Conservation (phyloP, 2,888 invertebrate species). For the Lycocerus yunnanus region DNA sequence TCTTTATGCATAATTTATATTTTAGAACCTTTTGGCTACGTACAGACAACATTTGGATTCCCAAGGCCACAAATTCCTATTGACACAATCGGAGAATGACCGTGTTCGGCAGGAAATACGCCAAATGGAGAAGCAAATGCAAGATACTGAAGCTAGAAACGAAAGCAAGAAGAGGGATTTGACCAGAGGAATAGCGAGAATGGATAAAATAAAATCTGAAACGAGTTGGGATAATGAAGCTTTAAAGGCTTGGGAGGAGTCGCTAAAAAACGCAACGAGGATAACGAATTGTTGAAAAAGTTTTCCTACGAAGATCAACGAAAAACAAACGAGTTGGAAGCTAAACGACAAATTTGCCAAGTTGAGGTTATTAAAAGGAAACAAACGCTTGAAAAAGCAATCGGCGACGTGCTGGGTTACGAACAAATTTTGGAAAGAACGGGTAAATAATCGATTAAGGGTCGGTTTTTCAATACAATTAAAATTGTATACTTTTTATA, state of each 20-base stretch:
- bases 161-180: slow-evolving; percentile 59
- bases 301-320: slow-evolving; percentile 74
- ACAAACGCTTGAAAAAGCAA: slow-evolving; percentile 54
- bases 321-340: slow-evolving; percentile 66
- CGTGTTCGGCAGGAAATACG: slow-evolving; percentile 56
- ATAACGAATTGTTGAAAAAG: slow-evolving; percentile 71
- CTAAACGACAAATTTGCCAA: slow-evolving; percentile 59
- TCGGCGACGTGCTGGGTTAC: slow-evolving; percentile 60
- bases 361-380: slow-evolving; percentile 57
- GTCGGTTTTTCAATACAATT: background rate
- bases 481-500: slow-evolving; percentile 23
- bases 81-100: slow-evolving; percentile 56
- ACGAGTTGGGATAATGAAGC: slow-evolving; percentile 72
- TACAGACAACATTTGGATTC: slow-evolving; percentile 71
- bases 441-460: slow-evolving; percentile 35
- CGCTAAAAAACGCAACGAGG: slow-evolving; percentile 67
- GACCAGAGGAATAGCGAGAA: slow-evolving; percentile 61
- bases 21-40: slow-evolving; percentile 67
- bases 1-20: slow-evolving; percentile 16
- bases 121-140: slow-evolving; percentile 58
- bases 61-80: slow-evolving; percentile 61
- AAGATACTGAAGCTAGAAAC: slow-evolving; percentile 54
- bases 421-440: slow-evolving; percentile 57
- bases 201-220: slow-evolving; percentile 67
- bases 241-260: slow-evolving; percentile 72